Conservation (phyloP, 2,797 vertebrate species). For the Pithecia hirsuta region DNA sequence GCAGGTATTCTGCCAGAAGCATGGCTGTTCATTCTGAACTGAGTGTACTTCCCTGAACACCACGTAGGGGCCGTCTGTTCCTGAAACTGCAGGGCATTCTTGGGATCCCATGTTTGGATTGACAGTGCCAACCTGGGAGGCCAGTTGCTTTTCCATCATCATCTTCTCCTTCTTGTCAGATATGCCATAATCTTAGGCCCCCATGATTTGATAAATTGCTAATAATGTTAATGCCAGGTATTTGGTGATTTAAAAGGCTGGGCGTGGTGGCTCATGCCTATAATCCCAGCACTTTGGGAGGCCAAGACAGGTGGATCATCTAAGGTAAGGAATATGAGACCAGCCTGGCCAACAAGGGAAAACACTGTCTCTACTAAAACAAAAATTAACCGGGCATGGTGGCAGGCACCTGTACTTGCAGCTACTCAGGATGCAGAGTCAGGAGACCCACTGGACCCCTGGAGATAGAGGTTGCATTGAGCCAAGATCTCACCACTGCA, state of each 20-base stretch:
- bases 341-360: background rate
- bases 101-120: background rate
- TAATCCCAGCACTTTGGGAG: background rate
- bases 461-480: background rate
- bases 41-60: background rate
- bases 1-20: background rate
- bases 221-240: background rate
- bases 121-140: background rate
- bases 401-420: background rate
- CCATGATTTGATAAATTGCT: background rate
- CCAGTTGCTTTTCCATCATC: background rate
- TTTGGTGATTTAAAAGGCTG: background rate
- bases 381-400: background rate
- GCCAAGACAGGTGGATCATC: background rate
- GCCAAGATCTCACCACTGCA: background rate
- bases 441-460: background rate
- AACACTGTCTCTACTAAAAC: background rate
- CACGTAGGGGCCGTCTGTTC: rapidly evolving
- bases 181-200: background rate
- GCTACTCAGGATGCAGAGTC: background rate
- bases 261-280: background rate
- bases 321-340: background rate
- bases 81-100: too few species aligned
- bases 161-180: background rate
- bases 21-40: background rate